phyloP scores from a whole-genome alignment of 1,140 invertebrate genomes.

The Caenorhabditis remanei region DNA sequence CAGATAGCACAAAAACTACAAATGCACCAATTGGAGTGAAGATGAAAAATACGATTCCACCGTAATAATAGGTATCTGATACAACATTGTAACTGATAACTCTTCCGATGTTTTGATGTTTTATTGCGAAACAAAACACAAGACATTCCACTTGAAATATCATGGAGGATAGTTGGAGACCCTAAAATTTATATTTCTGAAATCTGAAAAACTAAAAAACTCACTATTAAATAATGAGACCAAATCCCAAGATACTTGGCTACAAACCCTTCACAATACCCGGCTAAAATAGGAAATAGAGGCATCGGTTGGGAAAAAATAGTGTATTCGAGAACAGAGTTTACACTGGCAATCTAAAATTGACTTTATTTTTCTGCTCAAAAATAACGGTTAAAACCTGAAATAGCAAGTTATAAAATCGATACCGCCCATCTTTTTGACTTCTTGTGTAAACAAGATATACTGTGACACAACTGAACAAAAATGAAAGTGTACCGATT shows the following conservation, averaged over 20 bases:
- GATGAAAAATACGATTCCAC: background rate
- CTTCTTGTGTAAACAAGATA: background rate
- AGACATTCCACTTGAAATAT: background rate
- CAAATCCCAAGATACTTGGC: background rate
- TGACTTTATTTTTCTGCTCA: too few species aligned
- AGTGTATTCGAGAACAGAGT: background rate
- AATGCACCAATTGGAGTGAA: background rate
- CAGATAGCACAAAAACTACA: background rate
- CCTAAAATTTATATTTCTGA: background rate
- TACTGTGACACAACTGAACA: background rate
- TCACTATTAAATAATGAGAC: conserved; percentile 1
- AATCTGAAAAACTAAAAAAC: background rate
- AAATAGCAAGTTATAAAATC: background rate
- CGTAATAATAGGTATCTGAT: background rate
- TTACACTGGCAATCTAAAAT: background rate
- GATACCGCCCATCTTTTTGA: background rate
- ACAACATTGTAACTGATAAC: background rate
- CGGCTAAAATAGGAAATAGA: conserved; percentile 3
- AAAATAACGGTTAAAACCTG: background rate
- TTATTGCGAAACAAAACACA: background rate
- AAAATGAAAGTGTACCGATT: background rate
- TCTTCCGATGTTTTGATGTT: background rate
- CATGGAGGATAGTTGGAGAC: background rate
- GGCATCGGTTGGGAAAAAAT: background rate
- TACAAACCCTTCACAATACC: conserved; percentile 5